Evolutionary conservation across 2,888 invertebrate genomes (phyloP), one percentile per base, ranked within the genome.

Genomic region (Cactoblastis cactorum): DNA sequence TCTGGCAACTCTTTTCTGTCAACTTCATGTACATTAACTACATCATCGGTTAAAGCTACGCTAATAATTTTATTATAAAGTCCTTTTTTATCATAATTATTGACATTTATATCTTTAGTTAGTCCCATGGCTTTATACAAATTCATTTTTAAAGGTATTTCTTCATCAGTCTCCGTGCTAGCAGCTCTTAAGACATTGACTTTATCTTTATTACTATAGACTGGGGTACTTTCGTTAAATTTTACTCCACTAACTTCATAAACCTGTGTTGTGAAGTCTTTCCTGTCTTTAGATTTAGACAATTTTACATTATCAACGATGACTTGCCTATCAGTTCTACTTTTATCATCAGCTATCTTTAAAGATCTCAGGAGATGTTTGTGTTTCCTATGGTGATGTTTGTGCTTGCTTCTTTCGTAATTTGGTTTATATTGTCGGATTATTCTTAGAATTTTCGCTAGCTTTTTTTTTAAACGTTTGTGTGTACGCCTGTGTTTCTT

Each of bases 71-170:
- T 22, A 22, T 5, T 3, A 22, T 28, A 8, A 14, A 35, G 0
- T 5, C 5, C 34, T 35, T 14, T 35, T 35, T 14, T 35, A 35
- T 14, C 34, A 14, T 14, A 32, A 32, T 1, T 11, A 8, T 32
- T 5, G 1, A 6, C 12, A 12, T 34, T 12, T 1, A 1, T 34
- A 12, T 34, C 34, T 3, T n/a, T 12, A 15, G 14, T 37, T 3
- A 18, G 0, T 2, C n/a, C 33, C 46, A 46, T 34, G 0, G 46
- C 46, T 33, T 46, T 46, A 12, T 46, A 46, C 12, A 46, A 34
- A 33, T 46, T 46, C 6, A 12, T 9, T 11, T 34, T 46, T 18
- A 46, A 34, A 34, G 18, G 6, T 0, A 34, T 12, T 19, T 46
- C 46, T 3, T 46, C 46, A 19, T 46, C 46, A 8, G 19, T 12